Evolutionary conservation across 1,140 invertebrate genomes (phyloP), one percentile per base, ranked within the genome.

Genomic region (Hycleus cichorii): DNA sequence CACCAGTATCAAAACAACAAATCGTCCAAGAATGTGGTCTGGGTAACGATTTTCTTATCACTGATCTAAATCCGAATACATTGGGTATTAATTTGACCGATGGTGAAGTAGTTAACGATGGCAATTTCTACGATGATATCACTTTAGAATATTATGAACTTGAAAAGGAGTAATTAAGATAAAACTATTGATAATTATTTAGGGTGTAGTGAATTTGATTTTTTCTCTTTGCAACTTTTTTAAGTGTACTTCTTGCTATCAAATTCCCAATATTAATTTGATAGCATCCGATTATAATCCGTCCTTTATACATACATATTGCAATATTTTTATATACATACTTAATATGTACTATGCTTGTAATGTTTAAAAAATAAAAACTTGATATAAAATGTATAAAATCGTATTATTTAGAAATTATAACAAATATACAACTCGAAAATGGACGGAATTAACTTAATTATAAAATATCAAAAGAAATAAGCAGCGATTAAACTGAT

Each of bases 21-120:
- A 75, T 81, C 0, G 79, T 80, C 2, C 77, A 81, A 60, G 81
- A 83, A 64, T 82, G 80, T 56, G 81, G 81, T 7, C 65, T 77
- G 26, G 62, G 65, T 7, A 77, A 76, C 46, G 74, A 78, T 43
- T 81, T 77, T 59, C 63, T 81, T 4, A 78, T 81, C 1, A 80
- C 80, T 0, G 80, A 82, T 59, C 53, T 81, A 5, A 80, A 80
- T 62, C 77, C 79, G 3, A 73, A 74, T 4, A 68, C 74, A 2
- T 57, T 81, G 9, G 78, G 78, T 5, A 48, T 81, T 26, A 80
- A 78, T 62, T 69, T 80, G 59, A 62, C 73, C 1, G 79, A 81
- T 59, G 67, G 74, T 0, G 79, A 81, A 49, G 69, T 78, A 3
- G 74, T 78, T 4, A 69, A 71, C 0, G 68, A 78, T 0, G 76